Base-by-base conservation (phyloP, 2,888 invertebrate genomes). In the Osmoderma eremita region DNA sequence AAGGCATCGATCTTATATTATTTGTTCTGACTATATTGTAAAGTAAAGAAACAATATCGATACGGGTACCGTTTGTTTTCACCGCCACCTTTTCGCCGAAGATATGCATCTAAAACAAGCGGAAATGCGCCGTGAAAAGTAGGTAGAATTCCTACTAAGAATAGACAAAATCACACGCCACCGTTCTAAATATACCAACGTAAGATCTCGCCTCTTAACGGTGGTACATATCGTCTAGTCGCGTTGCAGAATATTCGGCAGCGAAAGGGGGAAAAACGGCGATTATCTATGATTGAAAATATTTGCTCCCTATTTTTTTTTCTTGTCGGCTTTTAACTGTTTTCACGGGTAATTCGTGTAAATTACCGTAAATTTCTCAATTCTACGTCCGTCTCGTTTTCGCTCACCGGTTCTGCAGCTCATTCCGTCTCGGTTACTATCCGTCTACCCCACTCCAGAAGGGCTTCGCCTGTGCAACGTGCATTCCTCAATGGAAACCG, bases 401-500 rank as follows among this genome's bases (percentile, higher is more conserved):
- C 38, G 36, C 64, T n/a, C 18, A 36, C 54, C 54, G 42, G 30
- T 4, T 38, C 24, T 18, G 17, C 53, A 17, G 36, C 30, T 36
- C 39, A 12, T 50, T 62, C 62, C 48, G 22, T 45, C 53, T 53
- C 15, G 41, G 50, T 65, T 39, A 36, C 41, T 24, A 58, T 61
- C 50, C 30, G 51, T 63, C 51, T 49, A 61, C 42, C 61, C 68
- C 64, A 64, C 64, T 65, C 64, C 51, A 61, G 63, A 68, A 69
- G 69, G 69, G 72, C 68, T 70, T 66, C 65, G 68, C 67, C 61
- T 70, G 71, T 70, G 67, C 71, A 70, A 71, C 67, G 68, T 71
- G 71, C 69, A 72, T 74, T 74, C 73, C 67, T 74, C 69, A 74
- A 74, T 74, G 73, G 71, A 72, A 67, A 65, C 67, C 63, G 42